Conservation (phyloP, 2,888 invertebrate species). For the Dascillus cervinus region DNA sequence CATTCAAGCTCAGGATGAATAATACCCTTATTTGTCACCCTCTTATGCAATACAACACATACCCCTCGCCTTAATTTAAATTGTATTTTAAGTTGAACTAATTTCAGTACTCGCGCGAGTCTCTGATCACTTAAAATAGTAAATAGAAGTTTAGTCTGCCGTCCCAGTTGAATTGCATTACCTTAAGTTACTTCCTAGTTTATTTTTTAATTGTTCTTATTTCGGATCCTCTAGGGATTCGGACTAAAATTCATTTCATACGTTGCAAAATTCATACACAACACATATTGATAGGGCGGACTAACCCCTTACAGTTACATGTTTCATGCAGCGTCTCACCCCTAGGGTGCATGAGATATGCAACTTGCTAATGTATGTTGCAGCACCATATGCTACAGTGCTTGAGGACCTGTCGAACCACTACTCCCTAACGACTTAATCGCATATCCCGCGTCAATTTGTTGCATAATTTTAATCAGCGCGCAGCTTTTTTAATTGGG, state of each 20-base stretch:
- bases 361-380: constrained; percentile 40
- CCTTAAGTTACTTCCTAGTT: background rate
- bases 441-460: constrained; percentile 21
- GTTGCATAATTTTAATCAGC: constrained; percentile 19
- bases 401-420: constrained; percentile 37
- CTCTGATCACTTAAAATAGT: constrained; percentile 33
- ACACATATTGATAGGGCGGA: constrained; percentile 35
- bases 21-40: constrained; percentile 28
- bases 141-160: constrained; percentile 28
- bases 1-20: constrained; percentile 25
- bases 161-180: background rate
- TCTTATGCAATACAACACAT: constrained; percentile 14
- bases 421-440: constrained; percentile 31
- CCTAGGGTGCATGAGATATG: constrained; percentile 31
- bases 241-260: constrained; percentile 4
- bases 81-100: constrained; percentile 35
- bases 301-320: constrained; percentile 32
- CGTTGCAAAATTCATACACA: constrained; percentile 8
- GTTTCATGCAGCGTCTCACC: constrained; percentile 35
- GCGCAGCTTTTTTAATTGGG: no score
- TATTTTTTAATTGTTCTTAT: background rate
- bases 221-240: constrained; percentile 1
- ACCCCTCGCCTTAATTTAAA: constrained; percentile 30
- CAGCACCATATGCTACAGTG: constrained; percentile 38
- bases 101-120: constrained; percentile 31